Evolutionary conservation across 2,888 invertebrate species (phyloP).

Genomic region (Laspeyria flexula): DNA sequence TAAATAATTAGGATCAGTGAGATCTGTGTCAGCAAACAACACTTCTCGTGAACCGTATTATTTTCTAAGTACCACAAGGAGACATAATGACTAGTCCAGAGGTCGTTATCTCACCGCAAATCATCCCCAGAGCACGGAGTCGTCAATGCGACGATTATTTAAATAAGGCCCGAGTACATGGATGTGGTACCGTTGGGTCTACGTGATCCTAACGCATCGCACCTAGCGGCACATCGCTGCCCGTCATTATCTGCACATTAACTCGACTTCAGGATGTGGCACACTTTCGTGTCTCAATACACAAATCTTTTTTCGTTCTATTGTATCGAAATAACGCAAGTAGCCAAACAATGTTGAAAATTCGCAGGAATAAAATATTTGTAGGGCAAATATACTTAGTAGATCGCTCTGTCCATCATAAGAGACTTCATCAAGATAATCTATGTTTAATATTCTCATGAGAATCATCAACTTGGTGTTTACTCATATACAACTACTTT

Average conservation of each 20-base stretch:
- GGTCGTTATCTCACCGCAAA: slow-evolving; percentile 55
- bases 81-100: slow-evolving; percentile 39
- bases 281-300: slow-evolving; percentile 62
- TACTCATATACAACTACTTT: slow-evolving; percentile 60
- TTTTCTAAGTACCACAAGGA: slow-evolving; percentile 36
- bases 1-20: slow-evolving; percentile 24
- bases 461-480: slow-evolving; percentile 49
- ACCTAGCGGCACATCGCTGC: slow-evolving; percentile 61
- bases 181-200: slow-evolving; percentile 71
- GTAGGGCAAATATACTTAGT: slow-evolving; percentile 3
- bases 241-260: slow-evolving; percentile 72
- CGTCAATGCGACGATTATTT: slow-evolving; percentile 70
- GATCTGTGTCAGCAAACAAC: slow-evolving; percentile 34
- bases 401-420: slow-evolving; percentile 15
- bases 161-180: slow-evolving; percentile 68
- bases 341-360: no score
- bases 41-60: slow-evolving; percentile 23
- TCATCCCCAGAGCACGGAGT: slow-evolving; percentile 51
- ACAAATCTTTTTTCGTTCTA: slow-evolving; percentile 41
- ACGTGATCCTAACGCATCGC: slow-evolving; percentile 70
- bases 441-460: slow-evolving; percentile 25
- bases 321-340: background rate
- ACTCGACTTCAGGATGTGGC: slow-evolving; percentile 71
- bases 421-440: slow-evolving; percentile 31
- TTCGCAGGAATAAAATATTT: background rate